phyloP scores from a whole-genome alignment of 2,113 vertebrate genomes.

The Albula goreensis region DNA sequence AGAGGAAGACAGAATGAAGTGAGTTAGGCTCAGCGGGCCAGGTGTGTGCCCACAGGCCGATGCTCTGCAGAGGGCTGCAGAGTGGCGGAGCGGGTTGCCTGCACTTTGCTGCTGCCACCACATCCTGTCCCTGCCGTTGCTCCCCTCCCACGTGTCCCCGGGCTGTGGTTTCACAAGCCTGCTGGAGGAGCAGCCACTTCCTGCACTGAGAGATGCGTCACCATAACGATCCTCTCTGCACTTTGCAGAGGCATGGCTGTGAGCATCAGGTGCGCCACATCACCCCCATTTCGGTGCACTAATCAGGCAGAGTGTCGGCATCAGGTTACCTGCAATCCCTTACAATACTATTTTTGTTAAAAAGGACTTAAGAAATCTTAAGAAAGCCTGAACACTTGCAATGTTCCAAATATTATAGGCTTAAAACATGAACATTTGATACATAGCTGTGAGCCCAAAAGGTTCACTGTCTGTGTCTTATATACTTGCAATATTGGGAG shows the following conservation, averaged over 20 bases:
- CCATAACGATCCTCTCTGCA: neutral
- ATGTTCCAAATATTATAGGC: no score
- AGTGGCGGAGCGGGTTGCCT: neutral
- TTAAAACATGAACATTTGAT: no score
- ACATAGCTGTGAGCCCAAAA: no score
- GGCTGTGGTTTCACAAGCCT: slow-evolving; percentile 14
- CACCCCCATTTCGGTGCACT: neutral
- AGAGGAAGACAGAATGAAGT: neutral
- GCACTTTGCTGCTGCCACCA: slow-evolving; percentile 42
- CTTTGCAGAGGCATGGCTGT: neutral
- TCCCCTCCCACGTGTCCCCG: slow-evolving; percentile 32
- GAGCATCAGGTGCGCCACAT: neutral
- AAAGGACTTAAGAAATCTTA: no score
- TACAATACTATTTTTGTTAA: neutral
- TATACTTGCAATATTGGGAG: no score
- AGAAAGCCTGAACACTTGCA: no score
- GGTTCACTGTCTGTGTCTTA: no score
- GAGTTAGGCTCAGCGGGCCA: neutral
- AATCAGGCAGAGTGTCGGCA: neutral
- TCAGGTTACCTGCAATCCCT: neutral
- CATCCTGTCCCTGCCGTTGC: slow-evolving; percentile 52
- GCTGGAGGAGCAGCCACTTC: neutral
- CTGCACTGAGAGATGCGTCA: neutral
- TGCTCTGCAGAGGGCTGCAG: neutral
- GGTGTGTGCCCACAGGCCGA: neutral